These are phyloP conservation scores for Dryocosmus kuriphilus DNA, from an alignment of 2,888 invertebrate genomes.

Conservation along the genomic window DNA sequence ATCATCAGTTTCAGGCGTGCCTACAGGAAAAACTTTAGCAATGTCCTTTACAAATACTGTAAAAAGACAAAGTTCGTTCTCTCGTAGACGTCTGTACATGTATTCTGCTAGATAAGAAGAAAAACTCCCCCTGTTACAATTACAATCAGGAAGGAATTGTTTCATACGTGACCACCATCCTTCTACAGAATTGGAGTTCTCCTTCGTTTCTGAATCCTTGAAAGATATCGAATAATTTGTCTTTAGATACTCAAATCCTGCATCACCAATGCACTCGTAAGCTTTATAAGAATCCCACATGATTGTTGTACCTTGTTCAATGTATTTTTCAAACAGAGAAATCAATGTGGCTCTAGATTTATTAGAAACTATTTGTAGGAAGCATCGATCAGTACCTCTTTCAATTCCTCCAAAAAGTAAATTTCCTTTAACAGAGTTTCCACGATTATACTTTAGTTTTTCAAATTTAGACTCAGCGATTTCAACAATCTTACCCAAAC, in stretches of 20 bases:
- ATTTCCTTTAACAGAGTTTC: conserved; percentile 40
- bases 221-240: conserved; percentile 45
- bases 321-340: neutral
- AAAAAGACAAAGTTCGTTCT: conserved; percentile 12
- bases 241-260: conserved; percentile 38
- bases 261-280: conserved; percentile 33
- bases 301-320: conserved; percentile 13
- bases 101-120: conserved; percentile 45
- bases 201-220: conserved; percentile 44
- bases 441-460: conserved; percentile 47
- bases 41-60: conserved; percentile 43
- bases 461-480: conserved; percentile 54
- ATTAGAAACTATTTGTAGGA: neutral
- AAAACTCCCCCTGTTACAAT: conserved; percentile 41
- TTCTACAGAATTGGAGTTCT: conserved; percentile 40
- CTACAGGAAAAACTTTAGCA: conserved; percentile 11
- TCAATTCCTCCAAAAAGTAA: conserved; percentile 17
- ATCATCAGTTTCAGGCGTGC: neutral
- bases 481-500: conserved; percentile 52
- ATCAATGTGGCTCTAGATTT: neutral
- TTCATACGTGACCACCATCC: conserved; percentile 47
- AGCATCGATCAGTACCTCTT: conserved; percentile 3
- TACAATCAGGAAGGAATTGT: conserved; percentile 34
- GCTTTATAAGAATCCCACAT: conserved; percentile 42
- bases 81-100: conserved; percentile 42